Evolutionary conservation across 2,113 vertebrate species (phyloP).

Genomic region (Pelusios castaneus): DNA sequence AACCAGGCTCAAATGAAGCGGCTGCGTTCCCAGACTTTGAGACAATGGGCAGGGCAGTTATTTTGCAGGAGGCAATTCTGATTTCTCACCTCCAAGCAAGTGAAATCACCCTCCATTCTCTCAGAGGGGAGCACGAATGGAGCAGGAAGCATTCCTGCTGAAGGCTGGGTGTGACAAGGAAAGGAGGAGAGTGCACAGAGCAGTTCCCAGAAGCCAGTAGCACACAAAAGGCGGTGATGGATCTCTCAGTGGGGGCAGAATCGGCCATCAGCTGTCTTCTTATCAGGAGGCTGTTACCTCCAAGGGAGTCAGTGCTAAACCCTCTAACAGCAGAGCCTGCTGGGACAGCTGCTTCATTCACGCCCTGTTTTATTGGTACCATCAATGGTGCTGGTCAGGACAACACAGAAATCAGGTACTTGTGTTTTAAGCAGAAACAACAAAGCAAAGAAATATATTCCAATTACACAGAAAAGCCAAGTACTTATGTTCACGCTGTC

Average conservation of each 20-base stretch:
- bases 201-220: conserved; percentile 11
- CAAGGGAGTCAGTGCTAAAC: not conserved
- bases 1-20: too few species aligned
- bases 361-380: too few species aligned
- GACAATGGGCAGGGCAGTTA: too few species aligned
- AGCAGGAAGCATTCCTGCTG: not conserved
- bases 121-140: not conserved
- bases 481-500: not conserved
- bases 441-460: conserved; percentile 9
- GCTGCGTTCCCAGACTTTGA: too few species aligned
- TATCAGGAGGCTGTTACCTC: not conserved
- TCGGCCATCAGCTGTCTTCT: not conserved
- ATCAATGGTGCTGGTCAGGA: too few species aligned
- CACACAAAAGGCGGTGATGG: not conserved
- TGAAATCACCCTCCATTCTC: too few species aligned
- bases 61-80: too few species aligned
- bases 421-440: not conserved
- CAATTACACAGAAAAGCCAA: not conserved
- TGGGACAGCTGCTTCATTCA: not conserved
- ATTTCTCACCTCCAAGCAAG: too few species aligned
- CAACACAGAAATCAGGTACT: too few species aligned
- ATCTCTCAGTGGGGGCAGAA: not conserved
- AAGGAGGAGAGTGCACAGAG: not conserved
- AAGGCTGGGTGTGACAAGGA: not conserved
- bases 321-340: not conserved